These are phyloP conservation scores for Allacma fusca DNA, from an alignment of 2,888 invertebrate species.

Conservation along the genomic window DNA sequence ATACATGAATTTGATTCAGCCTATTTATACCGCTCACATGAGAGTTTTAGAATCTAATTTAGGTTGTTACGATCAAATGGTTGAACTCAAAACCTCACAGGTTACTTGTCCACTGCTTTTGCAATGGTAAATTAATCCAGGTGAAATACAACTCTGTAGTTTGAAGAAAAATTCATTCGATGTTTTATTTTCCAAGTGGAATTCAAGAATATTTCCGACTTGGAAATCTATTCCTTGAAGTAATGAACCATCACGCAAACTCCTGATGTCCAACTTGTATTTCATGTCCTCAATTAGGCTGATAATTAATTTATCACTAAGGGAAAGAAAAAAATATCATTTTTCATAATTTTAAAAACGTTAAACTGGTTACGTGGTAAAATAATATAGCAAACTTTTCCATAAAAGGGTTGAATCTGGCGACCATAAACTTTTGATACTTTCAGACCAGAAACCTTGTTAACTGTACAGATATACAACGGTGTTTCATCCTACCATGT, in stretches of 20 bases:
- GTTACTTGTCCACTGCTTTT: neutral
- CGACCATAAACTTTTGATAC: too few relatives aligned
- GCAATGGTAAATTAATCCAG: conserved; percentile 6
- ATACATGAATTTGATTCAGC: too few relatives aligned
- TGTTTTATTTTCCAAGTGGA: neutral
- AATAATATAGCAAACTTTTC: too few relatives aligned
- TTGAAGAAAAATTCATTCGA: neutral
- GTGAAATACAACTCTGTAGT: neutral
- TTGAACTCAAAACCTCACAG: too few relatives aligned
- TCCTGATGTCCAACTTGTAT: conserved; percentile 17
- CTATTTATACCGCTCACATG: too few relatives aligned
- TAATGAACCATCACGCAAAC: conserved; percentile 22
- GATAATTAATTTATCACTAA: conserved; percentile 71
- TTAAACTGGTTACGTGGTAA: too few relatives aligned
- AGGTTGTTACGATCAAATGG: neutral
- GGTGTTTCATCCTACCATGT: too few relatives aligned
- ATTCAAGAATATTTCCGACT: neutral
- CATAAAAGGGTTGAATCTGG: too few relatives aligned
- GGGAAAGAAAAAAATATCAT: neutral
- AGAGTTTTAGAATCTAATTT: neutral
- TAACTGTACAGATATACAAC: too few relatives aligned
- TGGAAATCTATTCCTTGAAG: conserved; percentile 28
- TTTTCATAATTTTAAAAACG: too few relatives aligned
- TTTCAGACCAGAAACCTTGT: too few relatives aligned
- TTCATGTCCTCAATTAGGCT: conserved; percentile 89